phyloP scores from a whole-genome alignment of 1,140 invertebrate species.

The Thrips palmi region DNA sequence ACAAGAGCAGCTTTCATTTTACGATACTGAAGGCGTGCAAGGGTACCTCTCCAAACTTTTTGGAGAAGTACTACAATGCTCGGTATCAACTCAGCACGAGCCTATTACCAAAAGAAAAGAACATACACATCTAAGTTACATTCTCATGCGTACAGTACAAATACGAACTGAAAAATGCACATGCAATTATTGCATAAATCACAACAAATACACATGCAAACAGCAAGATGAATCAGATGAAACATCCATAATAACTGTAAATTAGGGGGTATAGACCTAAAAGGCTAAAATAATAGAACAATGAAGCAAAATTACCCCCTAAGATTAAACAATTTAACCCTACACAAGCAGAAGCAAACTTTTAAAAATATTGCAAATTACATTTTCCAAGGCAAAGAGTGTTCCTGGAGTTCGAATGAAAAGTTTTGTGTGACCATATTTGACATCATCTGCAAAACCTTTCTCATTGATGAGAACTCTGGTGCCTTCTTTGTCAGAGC shows the following conservation, averaged over 20 bases:
- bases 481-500: slow-evolving; percentile 61
- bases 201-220: no score
- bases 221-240: no score
- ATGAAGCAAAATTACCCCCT: slow-evolving; percentile 1
- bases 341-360: no score
- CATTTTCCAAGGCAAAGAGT: slow-evolving; percentile 70
- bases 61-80: slow-evolving; percentile 81
- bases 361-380: slow-evolving; percentile 15
- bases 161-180: no score
- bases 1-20: slow-evolving; percentile 65
- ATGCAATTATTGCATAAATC: no score
- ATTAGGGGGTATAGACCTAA: no score
- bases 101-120: no score
- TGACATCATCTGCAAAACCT: slow-evolving; percentile 64
- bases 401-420: slow-evolving; percentile 84
- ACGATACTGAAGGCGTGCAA: slow-evolving; percentile 60
- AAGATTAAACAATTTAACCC: neutral
- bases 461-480: slow-evolving; percentile 64
- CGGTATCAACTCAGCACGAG: slow-evolving; percentile 63
- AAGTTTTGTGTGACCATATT: slow-evolving; percentile 86
- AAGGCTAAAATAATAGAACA: no score
- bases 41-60: slow-evolving; percentile 76
- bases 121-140: no score
- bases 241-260: no score
- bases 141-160: no score